Evolutionary conservation across 2,797 vertebrate genomes (phyloP), one percentile per base, ranked within the genome.

Genomic region (Gila robusta): DNA sequence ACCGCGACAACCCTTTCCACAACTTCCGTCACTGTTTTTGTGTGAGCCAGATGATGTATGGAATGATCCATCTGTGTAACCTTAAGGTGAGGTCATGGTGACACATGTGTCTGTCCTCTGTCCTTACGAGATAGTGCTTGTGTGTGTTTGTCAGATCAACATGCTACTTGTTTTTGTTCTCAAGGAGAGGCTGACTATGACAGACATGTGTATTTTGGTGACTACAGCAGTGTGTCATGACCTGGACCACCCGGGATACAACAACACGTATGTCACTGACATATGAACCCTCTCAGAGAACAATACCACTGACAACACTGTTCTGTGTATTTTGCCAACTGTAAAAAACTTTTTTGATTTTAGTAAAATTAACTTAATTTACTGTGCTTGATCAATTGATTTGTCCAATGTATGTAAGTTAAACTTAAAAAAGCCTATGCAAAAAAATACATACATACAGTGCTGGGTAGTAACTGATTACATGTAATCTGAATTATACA

Each of bases 21-120:
- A 98, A 98, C 92, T 98, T 99, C 93, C 95, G 97, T 44, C 98
- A 98, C 92, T 97, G 97, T 93, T 99, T 99, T 95, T 98, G 97
- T 0, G 97, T 98, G 87, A 95, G 97, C 0, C 98, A 98, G 95
- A 98, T 98, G 97, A 98, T 98, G 97, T 99, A 98, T 89, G 96
- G 97, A 76, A 96, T 98, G 93, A 94, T 98, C 86, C 97, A 96
- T 0, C 95, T 98, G 83, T 98, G 97, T 28, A 93, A 93, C 79
- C 96, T 98, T 70, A 95, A 96, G 96, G 96, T 97, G 88, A 23
- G 66, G 26, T 69, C 52, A 37, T 37, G 6, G 70, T 74, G 47
- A 67, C 59, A n/a, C 44, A 54, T 72, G 9, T 16, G 21, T 17
- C 21, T 39, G 11, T 32, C 26, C 39, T 26, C 2, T 2, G 16